Evolutionary conservation across 2,888 invertebrate species (phyloP).

Genomic region (Bugula neritina): DNA sequence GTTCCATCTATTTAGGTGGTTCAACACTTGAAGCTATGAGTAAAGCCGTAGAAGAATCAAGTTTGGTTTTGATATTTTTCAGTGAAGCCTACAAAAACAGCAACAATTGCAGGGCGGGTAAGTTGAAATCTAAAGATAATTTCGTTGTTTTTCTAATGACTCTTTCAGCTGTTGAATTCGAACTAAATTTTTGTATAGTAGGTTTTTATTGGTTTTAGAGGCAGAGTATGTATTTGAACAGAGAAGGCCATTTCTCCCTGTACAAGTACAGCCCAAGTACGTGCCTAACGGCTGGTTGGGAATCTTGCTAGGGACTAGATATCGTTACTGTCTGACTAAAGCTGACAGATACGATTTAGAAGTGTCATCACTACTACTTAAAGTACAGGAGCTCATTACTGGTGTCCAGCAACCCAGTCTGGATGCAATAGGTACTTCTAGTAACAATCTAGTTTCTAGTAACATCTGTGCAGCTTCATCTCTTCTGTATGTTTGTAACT

Average conservation of each 20-base stretch:
- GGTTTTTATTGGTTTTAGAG: no score
- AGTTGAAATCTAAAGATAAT: no score
- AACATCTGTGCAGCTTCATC: no score
- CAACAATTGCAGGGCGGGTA: slow-evolving; percentile 13
- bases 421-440: not conserved
- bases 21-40: slow-evolving; percentile 21
- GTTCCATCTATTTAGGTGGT: no score
- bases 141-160: no score
- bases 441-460: no score
- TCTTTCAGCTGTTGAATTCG: no score
- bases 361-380: not conserved
- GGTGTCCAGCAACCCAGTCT: not conserved
- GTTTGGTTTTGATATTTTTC: slow-evolving; percentile 20
- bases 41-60: not conserved
- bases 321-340: not conserved
- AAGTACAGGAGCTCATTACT: not conserved
- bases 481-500: no score
- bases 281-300: not conserved
- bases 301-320: not conserved
- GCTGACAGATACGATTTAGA: not conserved
- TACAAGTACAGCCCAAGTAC: not conserved
- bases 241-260: not conserved
- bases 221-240: not conserved
- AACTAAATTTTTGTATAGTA: no score
- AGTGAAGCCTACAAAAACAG: slow-evolving; percentile 18